phyloP scores from a whole-genome alignment of 1,140 invertebrate species.

The Panonychus citri region DNA sequence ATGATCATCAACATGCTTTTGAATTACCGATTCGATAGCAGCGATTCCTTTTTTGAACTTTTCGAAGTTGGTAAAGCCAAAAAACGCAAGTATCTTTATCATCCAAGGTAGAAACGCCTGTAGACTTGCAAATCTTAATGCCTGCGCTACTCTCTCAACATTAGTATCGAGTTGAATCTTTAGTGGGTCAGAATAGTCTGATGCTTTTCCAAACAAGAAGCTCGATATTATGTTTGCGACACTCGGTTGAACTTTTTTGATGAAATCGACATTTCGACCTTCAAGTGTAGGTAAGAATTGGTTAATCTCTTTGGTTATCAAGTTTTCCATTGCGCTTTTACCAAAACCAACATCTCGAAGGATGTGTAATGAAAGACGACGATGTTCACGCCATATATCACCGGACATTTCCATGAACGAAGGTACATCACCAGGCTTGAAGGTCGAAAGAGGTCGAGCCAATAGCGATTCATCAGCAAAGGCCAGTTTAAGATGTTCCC shows the following conservation, averaged over 20 bases:
- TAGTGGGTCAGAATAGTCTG: slow-evolving; percentile 8
- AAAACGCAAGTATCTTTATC: background rate
- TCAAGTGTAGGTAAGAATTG: background rate
- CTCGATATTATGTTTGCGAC: slow-evolving; percentile 13
- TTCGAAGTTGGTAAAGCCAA: no score
- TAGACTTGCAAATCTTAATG: background rate
- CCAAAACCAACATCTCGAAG: slow-evolving; percentile 38
- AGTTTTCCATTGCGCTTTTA: background rate
- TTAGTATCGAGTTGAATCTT: background rate
- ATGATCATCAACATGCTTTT: slow-evolving; percentile 24
- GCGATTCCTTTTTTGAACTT: no score
- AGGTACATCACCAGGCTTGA: background rate
- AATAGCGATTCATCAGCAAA: background rate
- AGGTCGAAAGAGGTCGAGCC: background rate
- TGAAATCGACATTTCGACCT: background rate
- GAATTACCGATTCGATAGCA: no score
- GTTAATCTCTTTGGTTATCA: background rate
- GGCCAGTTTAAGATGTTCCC: background rate
- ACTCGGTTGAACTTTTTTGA: background rate
- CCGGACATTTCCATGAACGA: slow-evolving; percentile 24
- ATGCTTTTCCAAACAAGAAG: slow-evolving; percentile 11
- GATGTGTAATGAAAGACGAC: slow-evolving; percentile 42
- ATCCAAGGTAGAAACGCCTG: background rate
- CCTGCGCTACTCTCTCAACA: background rate
- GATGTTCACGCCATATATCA: slow-evolving; percentile 42